Base-by-base conservation (phyloP, 2,797 vertebrate genomes). In the Rousettus madagascariensis region DNA sequence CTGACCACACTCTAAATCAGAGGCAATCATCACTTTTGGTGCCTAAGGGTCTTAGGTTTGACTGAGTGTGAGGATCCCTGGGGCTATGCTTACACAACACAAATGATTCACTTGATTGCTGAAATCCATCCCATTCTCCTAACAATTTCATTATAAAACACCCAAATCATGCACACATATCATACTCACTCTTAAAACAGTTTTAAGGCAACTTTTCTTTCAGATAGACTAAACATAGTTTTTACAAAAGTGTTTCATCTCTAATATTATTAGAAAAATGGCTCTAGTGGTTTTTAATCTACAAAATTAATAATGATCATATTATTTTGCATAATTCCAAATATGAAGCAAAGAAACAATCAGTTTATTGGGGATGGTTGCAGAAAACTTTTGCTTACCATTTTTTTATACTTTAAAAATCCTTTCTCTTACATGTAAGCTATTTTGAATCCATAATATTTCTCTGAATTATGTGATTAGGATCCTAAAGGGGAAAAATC, bases 361-460 rank as follows among this genome's bases (percentile, higher is more conserved):
- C 41, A 46, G 17, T 86, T 96, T 46, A 93, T 16, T 71, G 57
- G 66, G 16, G 3, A 86, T 36, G 28, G 30, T 57, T 92, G 53
- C 1, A 63, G n/a, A 87, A 92, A 71, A 49, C 2, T 33, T 79
- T 20, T 72, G 20, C 3, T 91, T 74, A 53, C 8, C 72, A 8
- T 53, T 61, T 16, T 90, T 91, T 71, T 72, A 38, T 4, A 75
- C 46, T 86, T 86, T 63, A 49, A 74, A 94, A 75, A 57, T 38
- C 17, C 38, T 61, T 83, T 51, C 24, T 51, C 57, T 57, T 63
- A 87, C 1, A 86, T 30, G 6, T 65, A 63, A 92, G 28, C 77
- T 93, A 91, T 69, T 94, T 46, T 82, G 9, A 96, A 74, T 88
- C 12, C 36, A 33, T 30, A 61, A 43, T 90, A 94, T 74, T 94